Evolutionary conservation across 1,140 invertebrate species (phyloP).

Genomic region (Drosophila carrolli): DNA sequence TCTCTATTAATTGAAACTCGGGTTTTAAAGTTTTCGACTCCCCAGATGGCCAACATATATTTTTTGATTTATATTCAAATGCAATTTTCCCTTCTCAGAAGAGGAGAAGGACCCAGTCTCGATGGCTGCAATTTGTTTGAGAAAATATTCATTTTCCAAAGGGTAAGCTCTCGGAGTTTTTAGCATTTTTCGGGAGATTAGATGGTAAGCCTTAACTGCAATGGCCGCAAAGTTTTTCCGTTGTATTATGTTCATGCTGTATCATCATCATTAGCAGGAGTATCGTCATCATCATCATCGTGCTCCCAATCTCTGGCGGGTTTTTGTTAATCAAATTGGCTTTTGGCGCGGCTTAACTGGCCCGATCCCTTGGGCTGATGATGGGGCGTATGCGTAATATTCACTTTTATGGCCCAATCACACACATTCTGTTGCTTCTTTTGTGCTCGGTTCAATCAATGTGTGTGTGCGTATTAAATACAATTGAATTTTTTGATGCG

Average conservation of each 20-base stretch:
- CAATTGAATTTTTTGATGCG: slow-evolving; percentile 76
- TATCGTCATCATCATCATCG: slow-evolving; percentile 3
- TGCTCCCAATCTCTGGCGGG: slow-evolving; percentile 4
- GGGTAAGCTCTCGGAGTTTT: slow-evolving; percentile 1
- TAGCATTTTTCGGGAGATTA: slow-evolving; percentile 14
- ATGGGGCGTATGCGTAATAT: slow-evolving; percentile 70
- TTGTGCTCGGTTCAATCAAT: slow-evolving; percentile 62
- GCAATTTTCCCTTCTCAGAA: slow-evolving; percentile 32
- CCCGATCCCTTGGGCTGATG: slow-evolving; percentile 15
- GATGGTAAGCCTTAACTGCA: slow-evolving; percentile 6
- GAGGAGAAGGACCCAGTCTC: neutral
- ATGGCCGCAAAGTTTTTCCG: slow-evolving; percentile 1
- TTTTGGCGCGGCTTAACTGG: slow-evolving; percentile 33
- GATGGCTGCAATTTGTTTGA: slow-evolving; percentile 8
- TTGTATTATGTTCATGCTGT: neutral
- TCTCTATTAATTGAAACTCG: slow-evolving; percentile 50
- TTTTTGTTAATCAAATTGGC: slow-evolving; percentile 67
- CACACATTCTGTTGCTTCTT: slow-evolving; percentile 45
- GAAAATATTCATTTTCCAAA: slow-evolving; percentile 1
- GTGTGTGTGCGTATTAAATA: slow-evolving; percentile 53
- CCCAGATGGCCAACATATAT: slow-evolving; percentile 1
- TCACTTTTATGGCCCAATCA: slow-evolving; percentile 55
- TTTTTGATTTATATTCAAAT: slow-evolving; percentile 62
- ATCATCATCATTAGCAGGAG: slow-evolving; percentile 5
- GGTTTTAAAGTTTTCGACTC: slow-evolving; percentile 12